Evolutionary conservation across 2,113 vertebrate genomes (phyloP), one percentile per base, ranked within the genome.

Genomic region (Grantiella picta): DNA sequence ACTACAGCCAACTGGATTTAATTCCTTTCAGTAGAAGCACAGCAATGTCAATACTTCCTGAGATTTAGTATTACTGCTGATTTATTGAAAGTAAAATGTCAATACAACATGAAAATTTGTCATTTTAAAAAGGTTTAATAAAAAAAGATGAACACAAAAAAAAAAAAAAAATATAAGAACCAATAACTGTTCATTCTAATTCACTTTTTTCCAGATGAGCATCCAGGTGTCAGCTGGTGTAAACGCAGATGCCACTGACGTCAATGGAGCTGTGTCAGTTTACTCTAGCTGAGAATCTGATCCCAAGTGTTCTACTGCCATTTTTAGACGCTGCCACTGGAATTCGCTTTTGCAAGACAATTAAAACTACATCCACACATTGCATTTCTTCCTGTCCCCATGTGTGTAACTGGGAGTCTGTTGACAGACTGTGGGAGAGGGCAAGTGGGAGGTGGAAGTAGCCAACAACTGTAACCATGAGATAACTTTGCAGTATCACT

Each of bases 261-360:
- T 90, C 90, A 90, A 15, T 36, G 73, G 70, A 95, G 86, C 73
- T 79, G n/a, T 80, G 63, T 85, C 89, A 82, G 40, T 86, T 96
- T 95, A 80, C 75, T 70, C 29, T 14, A 92, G 64, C 53, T 85
- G 59, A 85, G 64, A 85, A 85, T 61, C 56, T 84, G 73, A 87
- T 75, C 76, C 87, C 61, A 75, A 75, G 50, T 40, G 56, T 71
- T 10, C 61, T 79, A 57, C 71, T 70, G 47, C 53, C 75, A 52
- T 72, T 95, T 96, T 72, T 84, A 89, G 69, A 76, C 5, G 3
- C 57, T 65, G 70, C 31, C 53, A 53, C 53, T 89, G 81, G 92
- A 96, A 94, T 84, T 89, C 82, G 56, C 31, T 93, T 86, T 70
- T 82, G 66, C 60, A 53, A 79, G 65, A 70, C 81, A 82, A 90